Percentiles rank a stretch among this genome's conserved stretches.
These are phyloP conservation scores for Antedon mediterranea DNA, from an alignment of 53 echinoderm and acorn worm genomes.

Conservation along the genomic window DNA sequence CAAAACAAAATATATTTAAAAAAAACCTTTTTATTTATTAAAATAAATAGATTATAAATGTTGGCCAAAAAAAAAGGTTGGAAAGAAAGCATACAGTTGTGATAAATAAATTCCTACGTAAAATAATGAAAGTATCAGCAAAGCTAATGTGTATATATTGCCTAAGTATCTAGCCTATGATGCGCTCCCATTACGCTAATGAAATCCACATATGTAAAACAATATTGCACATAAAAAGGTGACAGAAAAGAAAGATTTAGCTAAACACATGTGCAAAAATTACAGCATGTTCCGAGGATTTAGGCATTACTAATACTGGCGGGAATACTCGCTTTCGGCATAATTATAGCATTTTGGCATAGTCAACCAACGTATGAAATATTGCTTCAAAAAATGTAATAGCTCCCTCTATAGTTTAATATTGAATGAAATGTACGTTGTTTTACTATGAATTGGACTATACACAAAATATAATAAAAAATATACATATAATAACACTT, in stretches of 20 bases:
- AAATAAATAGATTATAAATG: too few species aligned
- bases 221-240: background rate
- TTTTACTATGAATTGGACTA: too few species aligned
- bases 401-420: background rate
- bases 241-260: background rate
- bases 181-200: background rate
- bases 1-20: too few species aligned
- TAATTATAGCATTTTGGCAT: too few species aligned
- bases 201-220: background rate
- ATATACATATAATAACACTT: too few species aligned
- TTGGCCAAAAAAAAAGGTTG: background rate
- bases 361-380: background rate
- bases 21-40: too few species aligned
- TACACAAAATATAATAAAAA: too few species aligned
- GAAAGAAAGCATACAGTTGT: background rate
- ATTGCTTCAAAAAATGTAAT: background rate
- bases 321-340: background rate
- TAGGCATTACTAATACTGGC: background rate
- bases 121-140: background rate
- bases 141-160: background rate
- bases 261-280: background rate
- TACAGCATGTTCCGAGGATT: background rate
- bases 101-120: background rate
- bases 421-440: too few species aligned
- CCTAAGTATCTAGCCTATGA: background rate